phyloP scores from a whole-genome alignment of 2,888 invertebrate genomes.

The Nymphalis c-album region DNA sequence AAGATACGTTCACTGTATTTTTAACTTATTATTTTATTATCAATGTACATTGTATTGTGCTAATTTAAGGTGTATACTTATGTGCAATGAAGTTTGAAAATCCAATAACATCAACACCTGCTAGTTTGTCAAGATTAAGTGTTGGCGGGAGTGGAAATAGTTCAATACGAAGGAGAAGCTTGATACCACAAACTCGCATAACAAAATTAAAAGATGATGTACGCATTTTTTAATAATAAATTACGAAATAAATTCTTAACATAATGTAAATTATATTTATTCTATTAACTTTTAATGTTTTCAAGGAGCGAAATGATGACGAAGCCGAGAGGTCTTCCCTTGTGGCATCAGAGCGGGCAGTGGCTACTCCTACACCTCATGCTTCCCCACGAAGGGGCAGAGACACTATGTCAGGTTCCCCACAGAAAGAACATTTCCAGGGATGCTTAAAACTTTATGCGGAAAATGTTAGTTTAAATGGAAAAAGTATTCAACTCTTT shows the following conservation, averaged over 20 bases:
- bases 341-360: conserved; percentile 70
- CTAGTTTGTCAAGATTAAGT: conserved; percentile 53
- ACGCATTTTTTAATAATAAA: conserved; percentile 3
- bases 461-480: conserved; percentile 84
- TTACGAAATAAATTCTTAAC: no score
- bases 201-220: conserved; percentile 60
- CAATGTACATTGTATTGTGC: neutral
- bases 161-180: conserved; percentile 63
- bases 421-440: conserved; percentile 86
- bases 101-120: conserved; percentile 62
- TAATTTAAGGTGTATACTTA: conserved; percentile 22
- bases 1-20: conserved; percentile 5
- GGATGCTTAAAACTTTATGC: conserved; percentile 89
- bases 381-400: conserved; percentile 52
- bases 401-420: conserved; percentile 70
- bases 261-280: no score
- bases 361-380: conserved; percentile 66
- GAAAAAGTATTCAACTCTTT: neutral
- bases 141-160: conserved; percentile 68
- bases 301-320: conserved; percentile 80
- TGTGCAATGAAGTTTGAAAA: conserved; percentile 59
- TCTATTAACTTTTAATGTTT: conserved; percentile 16
- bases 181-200: conserved; percentile 56
- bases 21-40: conserved; percentile 14
- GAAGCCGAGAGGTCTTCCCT: conserved; percentile 81